phyloP scores from a whole-genome alignment of 2,113 vertebrate species.

The Raja brachyura region DNA sequence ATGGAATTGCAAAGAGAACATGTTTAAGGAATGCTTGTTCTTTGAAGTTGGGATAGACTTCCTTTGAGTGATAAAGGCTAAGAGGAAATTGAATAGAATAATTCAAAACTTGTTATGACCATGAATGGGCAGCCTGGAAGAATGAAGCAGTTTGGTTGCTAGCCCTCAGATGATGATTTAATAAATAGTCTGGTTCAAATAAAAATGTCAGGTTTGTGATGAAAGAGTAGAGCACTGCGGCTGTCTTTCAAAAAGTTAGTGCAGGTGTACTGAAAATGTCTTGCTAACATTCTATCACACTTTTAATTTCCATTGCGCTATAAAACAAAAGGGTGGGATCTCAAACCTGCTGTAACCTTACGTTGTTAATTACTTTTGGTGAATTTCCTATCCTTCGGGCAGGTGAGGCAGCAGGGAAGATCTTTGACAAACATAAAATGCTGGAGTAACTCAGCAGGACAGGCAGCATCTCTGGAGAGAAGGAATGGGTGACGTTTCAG shows the following conservation, averaged over 20 bases:
- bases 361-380: neutral
- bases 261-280: too few relatives aligned
- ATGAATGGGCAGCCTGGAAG: neutral
- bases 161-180: too few relatives aligned
- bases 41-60: neutral
- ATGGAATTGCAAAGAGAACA: neutral
- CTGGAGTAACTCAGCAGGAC: too few relatives aligned
- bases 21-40: neutral
- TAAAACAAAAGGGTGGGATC: neutral
- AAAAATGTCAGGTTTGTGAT: too few relatives aligned
- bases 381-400: neutral
- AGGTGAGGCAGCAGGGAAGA: neutral
- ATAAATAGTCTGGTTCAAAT: too few relatives aligned
- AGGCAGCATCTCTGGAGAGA: too few relatives aligned
- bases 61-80: too few relatives aligned
- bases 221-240: too few relatives aligned
- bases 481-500: too few relatives aligned
- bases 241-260: too few relatives aligned
- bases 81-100: too few relatives aligned
- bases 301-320: neutral
- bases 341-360: neutral
- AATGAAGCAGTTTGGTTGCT: too few relatives aligned
- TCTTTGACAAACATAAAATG: neutral
- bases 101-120: neutral
- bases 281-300: neutral